phyloP scores from a whole-genome alignment of 2,888 invertebrate species.

The Acrocyrtus sp. region DNA sequence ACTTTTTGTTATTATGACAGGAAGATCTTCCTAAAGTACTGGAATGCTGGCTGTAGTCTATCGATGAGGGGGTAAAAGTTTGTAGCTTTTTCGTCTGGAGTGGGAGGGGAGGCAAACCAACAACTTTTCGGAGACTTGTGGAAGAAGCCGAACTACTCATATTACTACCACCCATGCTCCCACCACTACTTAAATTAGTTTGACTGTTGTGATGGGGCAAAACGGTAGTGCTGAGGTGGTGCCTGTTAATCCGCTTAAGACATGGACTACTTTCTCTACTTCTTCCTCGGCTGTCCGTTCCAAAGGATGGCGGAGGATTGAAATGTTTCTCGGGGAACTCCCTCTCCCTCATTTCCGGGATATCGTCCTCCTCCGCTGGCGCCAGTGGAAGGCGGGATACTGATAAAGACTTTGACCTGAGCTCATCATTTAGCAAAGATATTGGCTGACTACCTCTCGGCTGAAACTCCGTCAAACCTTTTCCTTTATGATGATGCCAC shows the following conservation, averaged over 20 bases:
- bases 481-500: conserved; percentile 29
- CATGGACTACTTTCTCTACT: conserved; percentile 61
- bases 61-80: conserved; percentile 27
- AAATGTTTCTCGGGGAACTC: background rate
- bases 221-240: conserved; percentile 7
- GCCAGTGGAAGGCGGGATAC: conserved; percentile 9
- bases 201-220: conserved; percentile 12
- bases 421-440: conserved; percentile 1
- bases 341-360: conserved; percentile 2
- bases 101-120: conserved; percentile 60
- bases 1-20: background rate
- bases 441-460: conserved; percentile 33
- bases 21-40: conserved; percentile 5
- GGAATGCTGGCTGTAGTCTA: conserved; percentile 5
- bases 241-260: conserved; percentile 58
- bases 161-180: background rate
- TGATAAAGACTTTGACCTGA: conserved; percentile 15
- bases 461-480: conserved; percentile 56
- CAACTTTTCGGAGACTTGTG: conserved; percentile 36
- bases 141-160: background rate
- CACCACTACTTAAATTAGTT: conserved; percentile 8
- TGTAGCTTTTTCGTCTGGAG: conserved; percentile 41
- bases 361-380: background rate
- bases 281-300: conserved; percentile 31
- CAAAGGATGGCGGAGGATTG: background rate